Evolutionary conservation across 2,888 invertebrate species (phyloP), one percentile per base, ranked within the genome.

Genomic region (Lamellibrachia satsuma): DNA sequence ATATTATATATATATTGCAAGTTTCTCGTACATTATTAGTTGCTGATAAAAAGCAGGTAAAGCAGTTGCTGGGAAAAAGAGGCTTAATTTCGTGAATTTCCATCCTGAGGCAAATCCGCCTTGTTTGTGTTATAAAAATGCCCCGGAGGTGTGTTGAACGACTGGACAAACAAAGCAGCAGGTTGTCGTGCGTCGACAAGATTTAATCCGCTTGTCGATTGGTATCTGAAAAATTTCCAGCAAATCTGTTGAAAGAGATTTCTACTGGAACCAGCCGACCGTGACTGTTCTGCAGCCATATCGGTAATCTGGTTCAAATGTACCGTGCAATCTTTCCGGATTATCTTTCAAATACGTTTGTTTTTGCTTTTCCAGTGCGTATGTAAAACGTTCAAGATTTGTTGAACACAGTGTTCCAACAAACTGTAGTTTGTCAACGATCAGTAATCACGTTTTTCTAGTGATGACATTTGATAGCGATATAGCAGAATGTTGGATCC

Each of bases 171-270:
- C 75, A 75, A 75, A 11, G 75, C 75, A 22, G 22, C 75, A 75
- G 75, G 75, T 75, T 15, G 75, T 75, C n/a, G n/a, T 75, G n/a
- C 22, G 75, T 75, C 75, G 22, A 1, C 75, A 22, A 75, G 75
- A 75, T 75, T 75, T 75, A n/a, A 75, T 75, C 75, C 75, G n/a
- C 6, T 75, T 75, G 75, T 75, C 75, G 22, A 75, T 22, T 75
- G 75, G 6, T 75, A 75, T 75, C 75, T 75, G 75, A n/a, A 75
- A 75, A 15, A 22, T 75, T 1, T 75, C 75, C 15, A 75, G 22
- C 75, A 75, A 75, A 75, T 75, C n/a, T 75, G 22, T 22, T 75
- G 75, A 75, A 75, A 75, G 75, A 75, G 75, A 75, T 75, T 60
- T 60, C 75, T 75, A 75, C 15, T 75, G 75, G 22, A 75, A 75